Evolutionary conservation across 2,797 vertebrate genomes (phyloP).

Genomic region (Euphonia xanthogaster): DNA sequence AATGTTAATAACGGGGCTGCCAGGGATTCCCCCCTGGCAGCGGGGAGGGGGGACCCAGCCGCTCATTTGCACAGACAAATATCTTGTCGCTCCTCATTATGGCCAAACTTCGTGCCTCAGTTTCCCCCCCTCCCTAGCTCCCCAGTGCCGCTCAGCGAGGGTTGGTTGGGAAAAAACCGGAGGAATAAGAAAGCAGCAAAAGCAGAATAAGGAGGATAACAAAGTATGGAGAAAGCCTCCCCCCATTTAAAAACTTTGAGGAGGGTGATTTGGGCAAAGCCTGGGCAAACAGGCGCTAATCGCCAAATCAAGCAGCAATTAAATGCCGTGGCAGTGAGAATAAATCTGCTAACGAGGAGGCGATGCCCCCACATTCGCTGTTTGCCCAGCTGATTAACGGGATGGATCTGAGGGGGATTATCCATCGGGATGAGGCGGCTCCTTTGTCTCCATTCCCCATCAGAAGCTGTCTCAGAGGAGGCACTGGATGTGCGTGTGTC

Average conservation of each 20-base stretch:
- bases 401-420: conserved; percentile 58
- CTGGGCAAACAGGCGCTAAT: conserved; percentile 88
- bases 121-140: neutral
- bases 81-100: neutral
- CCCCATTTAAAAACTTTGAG: neutral
- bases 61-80: conserved; percentile 19
- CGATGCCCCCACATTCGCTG: conserved; percentile 60
- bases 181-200: neutral
- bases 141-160: accelerated
- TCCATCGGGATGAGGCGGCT: neutral
- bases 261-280: neutral
- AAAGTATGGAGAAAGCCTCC: neutral
- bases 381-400: conserved; percentile 71
- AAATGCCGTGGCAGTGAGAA: conserved; percentile 77
- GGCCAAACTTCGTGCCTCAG: neutral
- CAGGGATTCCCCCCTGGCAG: neutral
- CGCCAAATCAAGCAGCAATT: conserved; percentile 92
- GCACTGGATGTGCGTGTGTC: neutral
- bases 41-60: neutral
- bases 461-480: neutral
- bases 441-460: conserved; percentile 18
- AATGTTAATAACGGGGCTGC: conserved; percentile 11
- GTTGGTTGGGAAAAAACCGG: neutral
- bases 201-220: neutral
- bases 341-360: conserved; percentile 78